Evolutionary conservation across 2,888 invertebrate species (phyloP).

Genomic region (Hirtodrosophila confusa): DNA sequence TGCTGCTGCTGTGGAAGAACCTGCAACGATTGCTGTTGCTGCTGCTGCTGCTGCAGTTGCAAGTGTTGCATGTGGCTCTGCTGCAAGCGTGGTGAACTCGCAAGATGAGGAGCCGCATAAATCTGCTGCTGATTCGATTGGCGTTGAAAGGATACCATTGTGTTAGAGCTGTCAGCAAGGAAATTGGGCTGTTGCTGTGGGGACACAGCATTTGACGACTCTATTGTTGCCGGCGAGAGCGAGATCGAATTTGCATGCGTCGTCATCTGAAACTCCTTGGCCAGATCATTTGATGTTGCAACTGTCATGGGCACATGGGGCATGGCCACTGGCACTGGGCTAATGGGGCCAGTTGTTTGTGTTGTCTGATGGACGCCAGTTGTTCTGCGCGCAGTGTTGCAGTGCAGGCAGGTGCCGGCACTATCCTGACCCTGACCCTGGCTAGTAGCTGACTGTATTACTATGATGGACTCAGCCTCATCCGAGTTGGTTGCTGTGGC

Average conservation of each 20-base stretch:
- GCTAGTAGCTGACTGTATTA: slow-evolving; percentile 59
- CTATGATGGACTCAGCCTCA: slow-evolving; percentile 61
- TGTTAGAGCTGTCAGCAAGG: background rate
- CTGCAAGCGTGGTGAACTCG: background rate
- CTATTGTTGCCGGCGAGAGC: slow-evolving; percentile 64
- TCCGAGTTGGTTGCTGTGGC: slow-evolving; percentile 13
- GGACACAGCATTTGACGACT: slow-evolving; percentile 31
- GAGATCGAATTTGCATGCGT: slow-evolving; percentile 37
- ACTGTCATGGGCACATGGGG: slow-evolving; percentile 47
- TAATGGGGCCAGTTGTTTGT: slow-evolving; percentile 84
- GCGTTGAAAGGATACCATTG: slow-evolving; percentile 18
- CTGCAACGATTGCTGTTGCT: slow-evolving; percentile 40
- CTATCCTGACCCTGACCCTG: slow-evolving; percentile 4
- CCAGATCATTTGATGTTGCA: slow-evolving; percentile 15
- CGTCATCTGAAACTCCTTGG: slow-evolving; percentile 11
- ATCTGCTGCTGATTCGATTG: slow-evolving; percentile 49
- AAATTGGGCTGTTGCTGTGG: slow-evolving; percentile 11
- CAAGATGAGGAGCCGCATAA: slow-evolving; percentile 22
- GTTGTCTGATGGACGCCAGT: slow-evolving; percentile 84
- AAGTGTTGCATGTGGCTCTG: slow-evolving; percentile 33
- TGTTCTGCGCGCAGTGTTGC: slow-evolving; percentile 83
- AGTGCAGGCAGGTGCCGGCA: slow-evolving; percentile 82
- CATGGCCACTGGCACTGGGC: slow-evolving; percentile 82
- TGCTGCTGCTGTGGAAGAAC: slow-evolving; percentile 43
- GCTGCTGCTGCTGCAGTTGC: slow-evolving; percentile 33